phyloP scores from a whole-genome alignment of 2,797 vertebrate genomes.

The Halcyon badia region DNA sequence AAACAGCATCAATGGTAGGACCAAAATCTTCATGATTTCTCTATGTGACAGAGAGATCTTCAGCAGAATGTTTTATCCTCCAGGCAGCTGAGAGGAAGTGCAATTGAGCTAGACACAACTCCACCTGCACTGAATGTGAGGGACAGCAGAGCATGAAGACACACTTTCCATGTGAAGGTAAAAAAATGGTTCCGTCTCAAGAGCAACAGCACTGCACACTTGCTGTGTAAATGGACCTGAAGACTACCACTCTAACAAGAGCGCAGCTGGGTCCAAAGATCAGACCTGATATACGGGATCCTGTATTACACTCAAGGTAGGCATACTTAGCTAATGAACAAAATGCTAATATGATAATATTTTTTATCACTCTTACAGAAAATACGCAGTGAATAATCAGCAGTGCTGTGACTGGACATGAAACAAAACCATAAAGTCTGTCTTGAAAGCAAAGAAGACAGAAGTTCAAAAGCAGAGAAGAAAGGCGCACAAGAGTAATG shows the following conservation, averaged over 20 bases:
- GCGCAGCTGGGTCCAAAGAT: neutral
- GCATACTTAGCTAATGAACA: neutral
- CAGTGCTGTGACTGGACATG: neutral
- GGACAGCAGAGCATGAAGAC: neutral
- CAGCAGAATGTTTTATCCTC: neutral
- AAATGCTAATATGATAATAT: too few relatives aligned
- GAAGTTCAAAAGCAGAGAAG: neutral
- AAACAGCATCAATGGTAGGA: neutral
- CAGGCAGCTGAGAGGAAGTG: neutral
- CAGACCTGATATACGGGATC: neutral
- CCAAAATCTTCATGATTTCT: neutral
- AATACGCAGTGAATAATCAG: neutral
- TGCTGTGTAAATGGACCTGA: neutral
- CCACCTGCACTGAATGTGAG: rapidly evolving
- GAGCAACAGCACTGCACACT: neutral
- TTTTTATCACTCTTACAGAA: neutral
- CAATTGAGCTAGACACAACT: neutral
- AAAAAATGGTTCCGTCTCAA: neutral
- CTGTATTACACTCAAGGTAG: neutral
- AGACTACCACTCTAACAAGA: neutral
- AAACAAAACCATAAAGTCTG: slow-evolving; percentile 4
- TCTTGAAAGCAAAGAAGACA: neutral
- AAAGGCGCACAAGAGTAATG: neutral
- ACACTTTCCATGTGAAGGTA: neutral
- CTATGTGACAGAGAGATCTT: neutral